Base-by-base conservation (phyloP, 2,888 invertebrate species). In the Drosophila phalerata region DNA sequence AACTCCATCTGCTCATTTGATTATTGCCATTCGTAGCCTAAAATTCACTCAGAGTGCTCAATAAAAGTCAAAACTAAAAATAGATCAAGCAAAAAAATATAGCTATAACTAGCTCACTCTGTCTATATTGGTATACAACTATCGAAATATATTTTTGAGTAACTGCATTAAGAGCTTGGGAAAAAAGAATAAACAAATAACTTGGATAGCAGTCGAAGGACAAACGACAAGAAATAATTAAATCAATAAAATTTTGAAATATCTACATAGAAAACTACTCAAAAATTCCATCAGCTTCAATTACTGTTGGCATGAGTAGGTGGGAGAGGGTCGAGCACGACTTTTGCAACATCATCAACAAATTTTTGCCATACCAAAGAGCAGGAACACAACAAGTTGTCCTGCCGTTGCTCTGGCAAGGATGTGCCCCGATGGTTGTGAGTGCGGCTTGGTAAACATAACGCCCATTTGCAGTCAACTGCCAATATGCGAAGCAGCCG, bases 381-480 rank as follows among this genome's bases (percentile, higher is more conserved):
- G 56, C 56, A 71, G 49, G 19, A 49, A 30, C 60, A 69, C 61
- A 56, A 60, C 76, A 79, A 79, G 75, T 74, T 68, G 69, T 78
- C 56, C 49, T 49, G 22, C n/a, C n/a, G n/a, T n/a, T n/a, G 42
- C 65, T 72, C 70, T 70, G 52, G 64, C 57, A 63, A 76, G 70
- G 66, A 69, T 61, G 75, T 58, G 69, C 49, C 28, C 47, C 17
- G 13, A 25, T 43, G 57, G 47, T 34, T 52, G 53, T 53, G 40
- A 38, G 38, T 13, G n/a, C 51, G 63, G 77, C 75, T 75, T 48
- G 73, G 74, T 79, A 82, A 67, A 82, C 83, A 88, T 80, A 79
- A 88, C 85, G 89, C 85, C 85, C 89, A 84, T 85, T 85, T 84
- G 87, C 78, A 85, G 85, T 85, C 82, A 87, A 70, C 87, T 88